Evolutionary conservation across 1,140 invertebrate genomes (phyloP).

Genomic region (Calycopis cecrops): DNA sequence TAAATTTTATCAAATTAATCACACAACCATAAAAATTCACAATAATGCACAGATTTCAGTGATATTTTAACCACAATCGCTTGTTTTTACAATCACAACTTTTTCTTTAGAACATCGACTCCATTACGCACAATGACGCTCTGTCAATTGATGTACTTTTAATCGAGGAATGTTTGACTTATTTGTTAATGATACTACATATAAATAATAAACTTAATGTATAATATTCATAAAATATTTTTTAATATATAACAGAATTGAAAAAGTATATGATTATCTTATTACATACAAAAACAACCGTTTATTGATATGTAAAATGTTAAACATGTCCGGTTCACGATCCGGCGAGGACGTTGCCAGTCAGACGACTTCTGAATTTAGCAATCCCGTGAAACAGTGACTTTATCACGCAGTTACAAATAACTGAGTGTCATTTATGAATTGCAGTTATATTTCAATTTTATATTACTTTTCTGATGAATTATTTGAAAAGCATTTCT

Average conservation of each 20-base stretch:
- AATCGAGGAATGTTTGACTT: constrained; percentile 45
- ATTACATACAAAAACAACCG: too few relatives aligned
- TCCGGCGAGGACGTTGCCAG: constrained; percentile 62
- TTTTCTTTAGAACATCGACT: constrained; percentile 62
- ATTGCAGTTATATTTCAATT: background rate
- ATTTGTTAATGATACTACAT: background rate
- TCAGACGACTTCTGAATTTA: constrained; percentile 69
- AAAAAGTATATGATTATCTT: too few relatives aligned
- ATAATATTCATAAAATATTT: background rate
- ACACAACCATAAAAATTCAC: constrained; percentile 46
- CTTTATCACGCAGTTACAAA: too few relatives aligned
- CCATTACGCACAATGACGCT: constrained; percentile 75
- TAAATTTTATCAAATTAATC: constrained; percentile 38
- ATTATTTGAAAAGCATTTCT: too few relatives aligned
- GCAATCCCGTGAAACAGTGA: constrained; percentile 25
- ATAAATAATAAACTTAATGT: background rate
- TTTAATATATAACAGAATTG: background rate
- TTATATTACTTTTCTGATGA: background rate
- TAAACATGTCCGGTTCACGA: constrained; percentile 31
- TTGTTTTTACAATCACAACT: constrained; percentile 46
- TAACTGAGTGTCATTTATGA: constrained; percentile 1
- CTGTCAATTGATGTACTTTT: constrained; percentile 56
- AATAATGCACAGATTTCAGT: constrained; percentile 46
- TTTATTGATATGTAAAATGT: constrained; percentile 10
- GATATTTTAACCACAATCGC: constrained; percentile 44